phyloP scores from a whole-genome alignment of 2,888 invertebrate genomes.

The Xanthia icteritia region DNA sequence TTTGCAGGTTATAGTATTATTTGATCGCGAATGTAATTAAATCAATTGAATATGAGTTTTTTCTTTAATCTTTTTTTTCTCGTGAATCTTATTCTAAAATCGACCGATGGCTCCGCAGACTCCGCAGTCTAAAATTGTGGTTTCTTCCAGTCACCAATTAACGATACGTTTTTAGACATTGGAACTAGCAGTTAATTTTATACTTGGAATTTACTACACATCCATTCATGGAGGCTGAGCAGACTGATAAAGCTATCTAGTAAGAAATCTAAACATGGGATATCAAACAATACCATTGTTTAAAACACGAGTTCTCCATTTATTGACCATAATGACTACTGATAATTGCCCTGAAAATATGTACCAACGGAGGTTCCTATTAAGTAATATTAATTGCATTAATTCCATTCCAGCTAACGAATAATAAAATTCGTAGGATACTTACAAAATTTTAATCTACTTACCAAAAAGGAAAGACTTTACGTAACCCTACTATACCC shows the following conservation, averaged over 20 bases:
- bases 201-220: conserved; percentile 8
- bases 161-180: not conserved
- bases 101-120: not conserved
- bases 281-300: conserved; percentile 33
- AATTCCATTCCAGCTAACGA: not conserved
- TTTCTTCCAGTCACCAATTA: not conserved
- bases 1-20: too few species aligned
- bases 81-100: not conserved
- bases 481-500: too few species aligned
- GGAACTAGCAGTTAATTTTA: not conserved
- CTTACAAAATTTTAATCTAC: not conserved
- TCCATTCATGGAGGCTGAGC: not conserved
- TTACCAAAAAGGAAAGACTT: not conserved
- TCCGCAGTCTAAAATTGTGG: not conserved
- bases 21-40: not conserved
- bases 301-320: conserved; percentile 9
- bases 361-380: not conserved
- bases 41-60: not conserved
- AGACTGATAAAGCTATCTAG: conserved; percentile 4
- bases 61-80: not conserved
- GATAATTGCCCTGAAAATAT: not conserved
- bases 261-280: conserved; percentile 15
- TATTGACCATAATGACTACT: conserved; percentile 23
- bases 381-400: not conserved
- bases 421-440: not conserved